Base-by-base conservation (phyloP, 2,888 invertebrate genomes). In the Zygogramma bicolorata region DNA sequence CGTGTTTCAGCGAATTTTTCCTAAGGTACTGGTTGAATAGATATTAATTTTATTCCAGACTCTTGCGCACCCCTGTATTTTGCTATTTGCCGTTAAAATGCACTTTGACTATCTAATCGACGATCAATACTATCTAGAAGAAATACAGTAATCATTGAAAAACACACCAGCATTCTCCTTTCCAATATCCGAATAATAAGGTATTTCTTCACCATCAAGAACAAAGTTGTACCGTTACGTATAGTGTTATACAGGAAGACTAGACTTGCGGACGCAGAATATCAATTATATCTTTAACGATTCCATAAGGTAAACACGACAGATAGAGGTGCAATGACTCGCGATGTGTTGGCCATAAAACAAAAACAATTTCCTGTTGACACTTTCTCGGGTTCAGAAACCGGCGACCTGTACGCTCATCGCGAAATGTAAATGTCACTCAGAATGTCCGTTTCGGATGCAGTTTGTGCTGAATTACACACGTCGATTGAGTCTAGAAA, bases 191-290 rank as follows among this genome's bases (percentile, higher is more conserved):
- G 46, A 63, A 72, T 68, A 68, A 65, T 65, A 72, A 71, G 68
- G 61, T 61, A 68, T 34, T 65, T 40, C 27, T 59, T 49, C 40
- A 61, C 65, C 60, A 38, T 65, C 72, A 65, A 61, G 58, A 68
- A 72, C 61, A 68, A 68, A 53, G 58, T 65, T 68, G 60, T 65
- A 68, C 72, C 72, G 72, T 72, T 72, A 72, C 53, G n/a, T 31
- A 69, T 34, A 65, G 38, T 65, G 65, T 68, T 65, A 68, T 68
- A 72, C 73, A 73, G 73, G 73, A 73, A 73, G 73, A 73, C 59
- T 40, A 34, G 29, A 49, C 29, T 49, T 67, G 65, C 62, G 59
- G 53, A 65, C 68, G 70, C 27, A 57, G 73, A 73, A 73, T 73
- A 73, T 70, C 70, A 73, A 73, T 73, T 73, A 72, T 68, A 65